Evolutionary conservation across 2,113 vertebrate species (phyloP).

Genomic region (Pantherophis guttatus): DNA sequence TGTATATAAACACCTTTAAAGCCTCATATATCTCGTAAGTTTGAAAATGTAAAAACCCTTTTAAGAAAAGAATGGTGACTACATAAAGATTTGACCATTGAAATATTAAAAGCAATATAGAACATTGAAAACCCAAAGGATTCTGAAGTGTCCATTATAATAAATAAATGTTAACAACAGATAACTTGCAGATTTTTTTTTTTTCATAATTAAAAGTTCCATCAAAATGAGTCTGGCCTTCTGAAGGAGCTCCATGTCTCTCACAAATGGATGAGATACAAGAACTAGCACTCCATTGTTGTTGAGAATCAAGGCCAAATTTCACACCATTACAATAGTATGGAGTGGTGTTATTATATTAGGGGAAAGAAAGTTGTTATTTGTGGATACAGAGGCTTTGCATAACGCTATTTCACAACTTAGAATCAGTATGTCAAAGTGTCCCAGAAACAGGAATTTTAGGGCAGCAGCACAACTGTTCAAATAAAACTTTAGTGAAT

Average conservation of each 20-base stretch:
- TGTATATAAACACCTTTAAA: not conserved
- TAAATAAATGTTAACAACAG: not conserved
- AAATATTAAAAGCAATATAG: not conserved
- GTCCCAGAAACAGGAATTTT: not conserved
- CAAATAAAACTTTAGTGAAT: not conserved
- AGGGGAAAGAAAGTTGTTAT: not conserved
- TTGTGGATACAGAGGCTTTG: not conserved
- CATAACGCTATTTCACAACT: not conserved
- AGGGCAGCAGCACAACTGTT: too few species aligned
- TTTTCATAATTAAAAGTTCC: not conserved
- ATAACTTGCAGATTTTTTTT: not conserved
- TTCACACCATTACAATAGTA: not conserved
- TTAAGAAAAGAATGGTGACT: not conserved
- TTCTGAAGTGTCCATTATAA: not conserved
- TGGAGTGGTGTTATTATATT: not conserved
- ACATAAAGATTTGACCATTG: not conserved
- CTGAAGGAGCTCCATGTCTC: not conserved
- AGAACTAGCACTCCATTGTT: not conserved
- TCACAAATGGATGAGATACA: not conserved
- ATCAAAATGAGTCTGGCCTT: not conserved
- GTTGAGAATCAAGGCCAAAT: not conserved
- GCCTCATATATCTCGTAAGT: not conserved
- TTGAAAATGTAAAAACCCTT: not conserved
- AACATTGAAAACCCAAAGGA: not conserved
- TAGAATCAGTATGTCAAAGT: not conserved